These are phyloP conservation scores for Caenorhabditis briggsae DNA, from an alignment of 1,140 invertebrate species.

Conservation along the genomic window DNA sequence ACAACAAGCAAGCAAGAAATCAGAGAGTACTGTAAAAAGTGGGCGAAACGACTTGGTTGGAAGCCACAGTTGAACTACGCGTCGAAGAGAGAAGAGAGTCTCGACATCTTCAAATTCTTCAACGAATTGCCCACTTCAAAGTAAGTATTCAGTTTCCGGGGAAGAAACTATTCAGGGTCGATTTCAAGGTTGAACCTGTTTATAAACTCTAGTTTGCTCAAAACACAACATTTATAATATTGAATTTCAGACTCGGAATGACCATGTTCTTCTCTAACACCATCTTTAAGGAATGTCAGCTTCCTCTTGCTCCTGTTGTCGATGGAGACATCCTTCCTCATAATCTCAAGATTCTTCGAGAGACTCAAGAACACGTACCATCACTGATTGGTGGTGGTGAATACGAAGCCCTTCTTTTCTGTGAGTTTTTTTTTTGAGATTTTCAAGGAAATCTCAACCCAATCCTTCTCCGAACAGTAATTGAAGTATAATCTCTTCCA, in stretches of 20 bases:
- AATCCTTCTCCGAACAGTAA: constrained; percentile 33
- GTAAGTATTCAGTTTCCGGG: constrained; percentile 49
- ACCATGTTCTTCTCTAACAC: constrained; percentile 63
- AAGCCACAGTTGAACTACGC: constrained; percentile 56
- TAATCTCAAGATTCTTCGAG: constrained; percentile 55
- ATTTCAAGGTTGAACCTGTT: constrained; percentile 20
- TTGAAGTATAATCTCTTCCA: constrained; percentile 7
- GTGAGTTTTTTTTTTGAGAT: constrained; percentile 53
- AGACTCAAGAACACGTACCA: constrained; percentile 61
- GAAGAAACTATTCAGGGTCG: background rate
- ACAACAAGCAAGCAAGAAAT: constrained; percentile 43
- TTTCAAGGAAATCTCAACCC: background rate
- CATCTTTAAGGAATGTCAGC: constrained; percentile 59
- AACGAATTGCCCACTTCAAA: constrained; percentile 60
- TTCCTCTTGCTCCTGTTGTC: constrained; percentile 89
- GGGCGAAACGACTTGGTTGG: constrained; percentile 69
- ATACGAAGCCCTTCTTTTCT: constrained; percentile 65
- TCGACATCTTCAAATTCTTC: constrained; percentile 65
- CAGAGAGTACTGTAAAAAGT: constrained; percentile 64
- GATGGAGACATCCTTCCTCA: constrained; percentile 87
- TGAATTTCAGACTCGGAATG: constrained; percentile 59
- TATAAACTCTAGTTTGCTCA: background rate
- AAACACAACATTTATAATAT: constrained; percentile 1
- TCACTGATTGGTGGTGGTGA: constrained; percentile 63
- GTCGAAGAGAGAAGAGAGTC: constrained; percentile 64